Evolutionary conservation across 2,797 vertebrate genomes (phyloP), one percentile per base, ranked within the genome.

Genomic region (Eulemur mongoz): DNA sequence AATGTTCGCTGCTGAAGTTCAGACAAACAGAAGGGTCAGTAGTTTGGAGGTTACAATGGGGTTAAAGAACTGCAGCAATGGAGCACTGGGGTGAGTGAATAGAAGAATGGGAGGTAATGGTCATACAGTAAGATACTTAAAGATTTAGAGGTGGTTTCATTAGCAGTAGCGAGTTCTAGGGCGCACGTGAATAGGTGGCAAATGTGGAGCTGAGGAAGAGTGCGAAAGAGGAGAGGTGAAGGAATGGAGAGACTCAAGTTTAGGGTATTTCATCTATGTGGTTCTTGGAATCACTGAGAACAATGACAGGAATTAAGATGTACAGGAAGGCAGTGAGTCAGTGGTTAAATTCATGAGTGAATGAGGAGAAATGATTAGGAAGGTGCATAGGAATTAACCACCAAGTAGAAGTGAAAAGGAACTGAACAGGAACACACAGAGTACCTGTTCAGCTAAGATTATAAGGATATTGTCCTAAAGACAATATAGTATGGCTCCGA

Each of bases 221-320:
- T 86, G 40, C 38, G 27, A 61, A 91, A 73, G 32, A 72, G 7
- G 2, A n/a, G 25, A 89, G 11, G 20, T 52, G 32, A 54, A 78
- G 12, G 48, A 79, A 70, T 20, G 65, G 43, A 89, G 61, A 52
- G 27, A 32, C 22, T 91, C 6, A 54, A n/a, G 13, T 82, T 82
- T 59, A 43, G 45, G 30, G 4, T 65, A 59, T 67, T 86, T 91
- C 54, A 13, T 80, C 45, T 38, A 75, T 23, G 23, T 6, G 4
- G 35, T 81, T 94, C 69, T 78, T 95, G 69, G 4, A 52, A 61
- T 92, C 54, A 82, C 54, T 69, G 59, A 70, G 73, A 92, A 95
- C 75, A 83, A 90, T 30, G 14, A 38, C 81, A 89, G 70, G 67
- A 96, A 89, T 76, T 75, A 75, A 92, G 84, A 86, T 82, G 25